Conservation (phyloP, 2,797 vertebrate genomes). For the Morelia viridis region DNA sequence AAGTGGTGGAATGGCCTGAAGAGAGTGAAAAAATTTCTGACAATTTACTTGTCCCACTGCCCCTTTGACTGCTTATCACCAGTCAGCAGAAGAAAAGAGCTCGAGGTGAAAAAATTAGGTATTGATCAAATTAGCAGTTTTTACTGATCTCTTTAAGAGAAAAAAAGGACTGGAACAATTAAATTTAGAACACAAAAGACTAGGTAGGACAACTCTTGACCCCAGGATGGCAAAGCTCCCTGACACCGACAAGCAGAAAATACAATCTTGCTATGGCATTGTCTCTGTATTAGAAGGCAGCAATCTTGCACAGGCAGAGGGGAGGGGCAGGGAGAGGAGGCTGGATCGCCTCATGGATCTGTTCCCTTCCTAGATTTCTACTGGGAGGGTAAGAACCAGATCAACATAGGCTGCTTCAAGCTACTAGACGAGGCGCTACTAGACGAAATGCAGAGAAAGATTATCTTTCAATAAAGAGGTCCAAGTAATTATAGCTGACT, state of each 20-base stretch:
- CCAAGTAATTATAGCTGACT: background rate
- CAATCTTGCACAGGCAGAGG: slow-evolving; percentile 32
- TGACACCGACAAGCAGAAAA: slow-evolving; percentile 77
- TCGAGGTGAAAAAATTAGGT: slow-evolving; percentile 96
- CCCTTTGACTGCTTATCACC: slow-evolving; percentile 90
- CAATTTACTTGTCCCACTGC: slow-evolving; percentile 84
- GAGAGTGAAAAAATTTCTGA: slow-evolving; percentile 83
- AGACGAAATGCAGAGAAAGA: background rate
- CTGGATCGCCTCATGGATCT: slow-evolving; percentile 46
- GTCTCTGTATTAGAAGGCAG: slow-evolving; percentile 69
- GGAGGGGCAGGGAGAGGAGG: slow-evolving; percentile 9
- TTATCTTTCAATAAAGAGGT: slow-evolving; percentile 29
- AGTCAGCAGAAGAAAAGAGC: slow-evolving; percentile 91
- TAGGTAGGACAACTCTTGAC: slow-evolving; percentile 82
- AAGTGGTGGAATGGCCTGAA: slow-evolving; percentile 87
- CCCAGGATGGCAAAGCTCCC: slow-evolving; percentile 73
- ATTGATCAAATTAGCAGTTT: slow-evolving; percentile 99
- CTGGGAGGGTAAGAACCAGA: background rate
- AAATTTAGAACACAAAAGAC: slow-evolving; percentile 87
- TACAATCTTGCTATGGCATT: slow-evolving; percentile 67
- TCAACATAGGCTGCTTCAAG: background rate
- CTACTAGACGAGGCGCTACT: slow-evolving; percentile 2
- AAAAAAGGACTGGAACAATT: slow-evolving; percentile 87
- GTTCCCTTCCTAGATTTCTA: slow-evolving; percentile 37
- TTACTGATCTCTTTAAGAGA: slow-evolving; percentile 89